These are phyloP conservation scores for Myioborus miniatus DNA, from an alignment of 2,797 vertebrate genomes.

Conservation along the genomic window DNA sequence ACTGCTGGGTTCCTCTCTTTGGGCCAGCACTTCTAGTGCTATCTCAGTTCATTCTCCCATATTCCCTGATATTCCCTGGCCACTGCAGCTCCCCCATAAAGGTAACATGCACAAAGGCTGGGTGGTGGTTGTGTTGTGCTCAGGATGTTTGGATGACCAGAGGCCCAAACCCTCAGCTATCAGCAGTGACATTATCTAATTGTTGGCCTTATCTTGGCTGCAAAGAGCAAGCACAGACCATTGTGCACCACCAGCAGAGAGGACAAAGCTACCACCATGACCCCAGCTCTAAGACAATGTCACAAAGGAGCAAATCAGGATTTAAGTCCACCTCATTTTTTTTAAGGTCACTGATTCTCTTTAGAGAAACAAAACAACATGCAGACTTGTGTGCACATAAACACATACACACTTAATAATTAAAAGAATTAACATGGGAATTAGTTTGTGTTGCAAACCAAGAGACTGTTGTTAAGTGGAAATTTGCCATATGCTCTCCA, in stretches of 20 bases:
- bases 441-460: constrained; percentile 23
- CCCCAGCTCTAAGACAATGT: not conserved
- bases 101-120: not conserved
- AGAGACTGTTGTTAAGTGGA: constrained; percentile 10
- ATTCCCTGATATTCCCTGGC: not conserved
- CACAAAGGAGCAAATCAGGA: not conserved
- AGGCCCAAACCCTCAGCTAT: not conserved
- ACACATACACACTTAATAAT: not conserved
- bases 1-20: not conserved
- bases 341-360: constrained; percentile 10
- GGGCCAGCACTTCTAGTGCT: not conserved
- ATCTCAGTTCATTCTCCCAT: not conserved
- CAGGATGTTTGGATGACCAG: not conserved
- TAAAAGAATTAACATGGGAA: constrained; percentile 32
- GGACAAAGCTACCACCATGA: not conserved
- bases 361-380: not conserved
- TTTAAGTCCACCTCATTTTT: not conserved
- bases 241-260: not conserved
- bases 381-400: not conserved
- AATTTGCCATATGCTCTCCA: constrained; percentile 54
- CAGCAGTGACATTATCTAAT: not conserved
- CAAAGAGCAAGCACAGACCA: not conserved
- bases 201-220: not conserved
- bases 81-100: not conserved
- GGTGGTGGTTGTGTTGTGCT: not conserved